These are phyloP conservation scores for Zingel zingel DNA, from an alignment of 2,113 vertebrate genomes.

Conservation along the genomic window DNA sequence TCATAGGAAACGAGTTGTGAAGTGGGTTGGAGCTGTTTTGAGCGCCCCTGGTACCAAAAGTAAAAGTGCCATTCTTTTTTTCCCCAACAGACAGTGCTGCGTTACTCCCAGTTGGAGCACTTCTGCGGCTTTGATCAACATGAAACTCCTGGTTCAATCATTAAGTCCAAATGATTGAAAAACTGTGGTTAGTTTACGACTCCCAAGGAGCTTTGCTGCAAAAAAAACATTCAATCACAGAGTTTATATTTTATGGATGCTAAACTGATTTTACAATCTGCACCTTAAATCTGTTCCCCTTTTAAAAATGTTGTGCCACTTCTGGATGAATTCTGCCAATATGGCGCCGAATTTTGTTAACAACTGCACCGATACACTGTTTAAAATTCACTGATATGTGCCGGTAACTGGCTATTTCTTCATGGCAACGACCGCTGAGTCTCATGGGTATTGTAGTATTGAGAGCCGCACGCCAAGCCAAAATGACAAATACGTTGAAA, in stretches of 20 bases:
- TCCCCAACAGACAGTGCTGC: background rate
- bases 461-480: background rate
- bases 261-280: background rate
- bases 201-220: background rate
- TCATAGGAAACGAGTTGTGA: conserved; percentile 65
- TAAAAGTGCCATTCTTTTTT: background rate
- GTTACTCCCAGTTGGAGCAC: background rate
- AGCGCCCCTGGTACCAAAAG: conserved; percentile 5
- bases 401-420: background rate
- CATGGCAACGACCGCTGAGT: background rate
- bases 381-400: background rate
- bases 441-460: conserved; percentile 27
- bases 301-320: background rate
- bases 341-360: background rate
- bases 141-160: background rate
- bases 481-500: background rate
- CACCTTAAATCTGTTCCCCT: background rate
- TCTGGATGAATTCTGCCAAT: background rate
- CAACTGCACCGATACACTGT: no score
- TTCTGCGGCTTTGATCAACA: background rate
- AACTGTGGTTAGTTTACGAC: background rate
- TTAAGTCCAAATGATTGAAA: background rate
- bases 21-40: conserved; percentile 23
- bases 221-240: background rate
- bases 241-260: no score